Percentiles rank a stretch among this genome's conserved stretches.
These are phyloP conservation scores for Gavialis gangeticus DNA, from an alignment of 2,113 vertebrate genomes.

Conservation along the genomic window DNA sequence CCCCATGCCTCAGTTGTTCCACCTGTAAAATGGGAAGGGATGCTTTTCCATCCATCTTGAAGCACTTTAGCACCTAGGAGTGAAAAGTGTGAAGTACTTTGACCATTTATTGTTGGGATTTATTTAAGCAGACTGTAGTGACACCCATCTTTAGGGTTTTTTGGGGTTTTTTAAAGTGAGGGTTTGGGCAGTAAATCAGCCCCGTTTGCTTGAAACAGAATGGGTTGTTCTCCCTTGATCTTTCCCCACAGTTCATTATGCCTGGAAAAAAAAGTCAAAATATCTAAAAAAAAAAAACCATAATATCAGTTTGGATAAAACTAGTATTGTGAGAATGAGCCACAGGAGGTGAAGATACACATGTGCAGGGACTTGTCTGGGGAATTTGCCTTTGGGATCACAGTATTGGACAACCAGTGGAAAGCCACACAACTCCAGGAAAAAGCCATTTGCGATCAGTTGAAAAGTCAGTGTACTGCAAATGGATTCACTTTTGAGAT, in stretches of 20 bases:
- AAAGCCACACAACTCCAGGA: neutral
- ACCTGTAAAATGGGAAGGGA: neutral
- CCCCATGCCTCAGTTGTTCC: neutral
- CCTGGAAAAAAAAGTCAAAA: neutral
- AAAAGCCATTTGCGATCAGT: neutral
- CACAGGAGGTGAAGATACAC: neutral
- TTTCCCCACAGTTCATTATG: neutral
- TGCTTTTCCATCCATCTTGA: neutral
- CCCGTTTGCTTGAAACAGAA: too few relatives aligned
- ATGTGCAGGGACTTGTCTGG: neutral
- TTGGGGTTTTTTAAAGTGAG: neutral
- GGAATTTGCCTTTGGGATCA: neutral
- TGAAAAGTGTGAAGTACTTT: neutral
- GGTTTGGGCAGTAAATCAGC: neutral
- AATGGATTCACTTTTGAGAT: neutral
- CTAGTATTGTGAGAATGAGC: neutral
- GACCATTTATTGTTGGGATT: neutral
- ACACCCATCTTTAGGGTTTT: neutral
- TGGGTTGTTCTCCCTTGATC: neutral
- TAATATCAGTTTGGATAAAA: neutral
- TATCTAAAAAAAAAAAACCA: neutral
- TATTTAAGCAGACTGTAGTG: neutral
- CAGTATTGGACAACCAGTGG: neutral
- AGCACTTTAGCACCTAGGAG: neutral
- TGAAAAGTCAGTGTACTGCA: neutral